Conservation (phyloP, 2,113 vertebrate genomes). For the Misgurnus anguillicaudatus region DNA sequence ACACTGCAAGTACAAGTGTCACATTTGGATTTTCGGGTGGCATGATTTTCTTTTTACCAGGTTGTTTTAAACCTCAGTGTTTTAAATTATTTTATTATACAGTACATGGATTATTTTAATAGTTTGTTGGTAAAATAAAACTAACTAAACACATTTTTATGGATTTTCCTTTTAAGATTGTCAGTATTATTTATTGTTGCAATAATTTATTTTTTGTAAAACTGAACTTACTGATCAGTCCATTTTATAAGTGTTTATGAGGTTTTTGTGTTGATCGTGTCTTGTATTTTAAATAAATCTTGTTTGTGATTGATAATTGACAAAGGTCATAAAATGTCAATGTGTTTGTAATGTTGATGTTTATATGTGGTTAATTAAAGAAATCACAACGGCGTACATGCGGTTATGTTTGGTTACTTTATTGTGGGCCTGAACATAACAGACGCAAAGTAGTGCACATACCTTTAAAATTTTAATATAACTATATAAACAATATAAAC, state of each 20-base stretch:
- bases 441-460: neutral
- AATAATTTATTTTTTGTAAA: conserved; percentile 36
- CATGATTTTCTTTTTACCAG: neutral
- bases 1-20: neutral
- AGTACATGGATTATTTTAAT: neutral
- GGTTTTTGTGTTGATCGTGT: neutral
- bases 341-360: conserved; percentile 9
- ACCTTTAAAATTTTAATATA: neutral
- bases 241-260: neutral
- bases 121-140: neutral
- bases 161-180: conserved; percentile 15
- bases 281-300: neutral
- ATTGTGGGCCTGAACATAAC: neutral
- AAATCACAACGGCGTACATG: neutral
- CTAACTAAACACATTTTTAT: conserved; percentile 8
- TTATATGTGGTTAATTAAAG: neutral
- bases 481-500: neutral
- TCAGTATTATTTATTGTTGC: conserved; percentile 55
- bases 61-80: conserved; percentile 51
- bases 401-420: conserved; percentile 7
- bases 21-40: neutral
- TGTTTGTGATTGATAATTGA: neutral
- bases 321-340: conserved; percentile 8
- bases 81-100: conserved; percentile 19
- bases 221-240: neutral